phyloP scores from a whole-genome alignment of 2,888 invertebrate genomes.

The Charanyca ferruginea region DNA sequence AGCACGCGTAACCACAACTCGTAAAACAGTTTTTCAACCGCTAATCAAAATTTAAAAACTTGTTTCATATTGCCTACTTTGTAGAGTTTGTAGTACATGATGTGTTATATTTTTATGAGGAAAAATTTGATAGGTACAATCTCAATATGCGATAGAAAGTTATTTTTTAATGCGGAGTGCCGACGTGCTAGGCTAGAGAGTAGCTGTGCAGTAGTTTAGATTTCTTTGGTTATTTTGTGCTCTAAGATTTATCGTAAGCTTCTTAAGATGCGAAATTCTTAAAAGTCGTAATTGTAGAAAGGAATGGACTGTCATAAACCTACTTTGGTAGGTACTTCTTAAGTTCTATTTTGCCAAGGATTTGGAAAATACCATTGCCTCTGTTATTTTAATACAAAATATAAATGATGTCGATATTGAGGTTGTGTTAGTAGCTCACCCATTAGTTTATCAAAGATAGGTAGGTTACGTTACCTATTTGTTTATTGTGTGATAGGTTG shows the following conservation, averaged over 20 bases:
- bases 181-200: conserved; percentile 1
- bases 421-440: not conserved
- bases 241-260: not conserved
- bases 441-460: not conserved
- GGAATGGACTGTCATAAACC: too few relatives aligned
- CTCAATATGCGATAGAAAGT: conserved; percentile 40
- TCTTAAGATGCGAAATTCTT: conserved; percentile 3
- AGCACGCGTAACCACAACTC: conserved; percentile 48
- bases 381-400: not conserved
- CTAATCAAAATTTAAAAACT: conserved; percentile 42
- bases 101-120: conserved; percentile 20
- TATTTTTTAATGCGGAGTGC: conserved; percentile 20
- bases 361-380: too few relatives aligned
- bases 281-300: not conserved
- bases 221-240: conserved; percentile 4
- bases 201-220: conserved; percentile 9
- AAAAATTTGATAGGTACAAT: conserved; percentile 16
- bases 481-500: not conserved
- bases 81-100: conserved; percentile 24
- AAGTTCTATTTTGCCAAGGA: not conserved
- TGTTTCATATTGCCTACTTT: conserved; percentile 31
- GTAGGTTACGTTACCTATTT: not conserved
- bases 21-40: conserved; percentile 47
- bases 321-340: not conserved
- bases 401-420: not conserved